phyloP scores from a whole-genome alignment of 2,797 vertebrate species.

The Odontamblyopus rebecca region DNA sequence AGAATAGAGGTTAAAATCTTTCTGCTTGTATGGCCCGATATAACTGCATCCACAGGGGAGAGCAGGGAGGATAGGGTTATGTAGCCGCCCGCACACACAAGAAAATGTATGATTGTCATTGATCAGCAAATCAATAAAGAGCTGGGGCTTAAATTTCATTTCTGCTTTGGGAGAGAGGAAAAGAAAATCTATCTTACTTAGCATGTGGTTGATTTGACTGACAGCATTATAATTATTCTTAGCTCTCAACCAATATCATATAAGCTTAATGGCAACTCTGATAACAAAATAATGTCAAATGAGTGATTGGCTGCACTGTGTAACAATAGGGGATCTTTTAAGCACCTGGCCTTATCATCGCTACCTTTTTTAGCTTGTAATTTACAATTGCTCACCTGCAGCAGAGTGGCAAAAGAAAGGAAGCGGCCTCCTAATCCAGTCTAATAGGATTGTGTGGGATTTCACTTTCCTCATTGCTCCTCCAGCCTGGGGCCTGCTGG shows the following conservation, averaged over 20 bases:
- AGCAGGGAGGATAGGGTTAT: slow-evolving; percentile 32
- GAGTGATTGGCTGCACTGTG: slow-evolving; percentile 41
- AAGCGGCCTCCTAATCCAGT: slow-evolving; percentile 75
- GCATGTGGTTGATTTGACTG: slow-evolving; percentile 45
- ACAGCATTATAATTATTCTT: slow-evolving; percentile 40
- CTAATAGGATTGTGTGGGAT: slow-evolving; percentile 85
- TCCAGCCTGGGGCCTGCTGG: slow-evolving; percentile 72
- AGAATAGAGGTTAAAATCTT: slow-evolving; percentile 33
- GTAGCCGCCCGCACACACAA: slow-evolving; percentile 19
- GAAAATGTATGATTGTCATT: slow-evolving; percentile 58
- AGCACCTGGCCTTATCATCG: slow-evolving; percentile 50
- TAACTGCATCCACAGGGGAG: slow-evolving; percentile 37
- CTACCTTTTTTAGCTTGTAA: slow-evolving; percentile 46
- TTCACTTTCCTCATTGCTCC: slow-evolving; percentile 77
- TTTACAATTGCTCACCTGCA: slow-evolving; percentile 77
- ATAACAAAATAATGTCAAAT: slow-evolving; percentile 33
- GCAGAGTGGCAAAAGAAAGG: slow-evolving; percentile 68
- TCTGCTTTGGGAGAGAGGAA: slow-evolving; percentile 25
- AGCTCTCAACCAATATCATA: slow-evolving; percentile 22
- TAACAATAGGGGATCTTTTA: slow-evolving; percentile 44
- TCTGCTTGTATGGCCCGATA: slow-evolving; percentile 30
- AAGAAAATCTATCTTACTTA: slow-evolving; percentile 7
- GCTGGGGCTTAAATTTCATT: slow-evolving; percentile 47
- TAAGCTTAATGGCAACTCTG: slow-evolving; percentile 36
- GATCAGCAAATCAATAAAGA: slow-evolving; percentile 55